Conservation (phyloP, 2,113 vertebrate species). For the Piprites chloris region DNA sequence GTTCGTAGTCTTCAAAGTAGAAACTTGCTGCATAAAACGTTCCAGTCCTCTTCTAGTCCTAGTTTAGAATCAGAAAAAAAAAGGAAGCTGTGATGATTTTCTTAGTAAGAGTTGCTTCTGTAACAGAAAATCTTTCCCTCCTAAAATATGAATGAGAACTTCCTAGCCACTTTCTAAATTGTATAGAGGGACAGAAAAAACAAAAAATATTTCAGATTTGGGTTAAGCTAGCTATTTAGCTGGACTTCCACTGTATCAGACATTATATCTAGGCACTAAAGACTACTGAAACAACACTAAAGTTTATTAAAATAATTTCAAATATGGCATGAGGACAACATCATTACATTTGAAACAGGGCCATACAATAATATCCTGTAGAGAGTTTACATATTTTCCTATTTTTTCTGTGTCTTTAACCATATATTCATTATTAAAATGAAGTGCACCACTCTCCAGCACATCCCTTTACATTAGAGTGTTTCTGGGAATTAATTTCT, state of each 20-base stretch:
- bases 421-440: not conserved
- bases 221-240: not conserved
- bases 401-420: not conserved
- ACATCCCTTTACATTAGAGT: not conserved
- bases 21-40: not conserved
- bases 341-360: not conserved
- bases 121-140: not conserved
- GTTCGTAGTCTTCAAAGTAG: not conserved
- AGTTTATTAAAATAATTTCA: not conserved
- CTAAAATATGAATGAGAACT: not conserved
- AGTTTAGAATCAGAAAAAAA: not conserved
- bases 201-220: not conserved
- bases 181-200: not conserved
- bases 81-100: not conserved
- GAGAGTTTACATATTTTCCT: not conserved
- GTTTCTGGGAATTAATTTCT: not conserved
- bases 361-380: not conserved
- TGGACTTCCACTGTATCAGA: not conserved
- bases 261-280: not conserved
- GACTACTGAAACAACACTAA: not conserved
- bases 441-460: not conserved
- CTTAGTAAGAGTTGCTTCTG: not conserved
- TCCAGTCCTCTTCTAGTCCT: not conserved
- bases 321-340: not conserved
- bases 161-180: not conserved